These are phyloP conservation scores for Latrodectus elegans DNA, from an alignment of 2,888 invertebrate genomes.

Conservation along the genomic window DNA sequence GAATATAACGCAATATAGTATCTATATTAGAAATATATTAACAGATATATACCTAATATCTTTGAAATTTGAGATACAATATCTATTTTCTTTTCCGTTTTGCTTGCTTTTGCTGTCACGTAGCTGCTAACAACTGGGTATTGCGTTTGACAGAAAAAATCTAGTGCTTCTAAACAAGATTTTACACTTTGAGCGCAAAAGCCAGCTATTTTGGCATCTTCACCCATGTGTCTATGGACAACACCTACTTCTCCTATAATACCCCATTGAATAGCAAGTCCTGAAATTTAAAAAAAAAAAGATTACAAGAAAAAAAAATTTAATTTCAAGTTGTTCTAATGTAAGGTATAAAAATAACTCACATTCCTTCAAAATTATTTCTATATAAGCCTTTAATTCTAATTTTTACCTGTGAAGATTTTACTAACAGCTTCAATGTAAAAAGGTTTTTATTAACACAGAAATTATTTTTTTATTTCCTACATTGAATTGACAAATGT, in stretches of 20 bases:
- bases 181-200: conserved; percentile 59
- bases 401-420: too few species aligned
- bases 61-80: conserved; percentile 9
- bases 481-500: too few species aligned
- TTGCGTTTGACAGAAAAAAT: conserved; percentile 84
- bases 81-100: conserved; percentile 71
- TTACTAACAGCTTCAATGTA: too few species aligned
- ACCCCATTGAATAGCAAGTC: conserved; percentile 96
- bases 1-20: too few species aligned
- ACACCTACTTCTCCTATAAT: conserved; percentile 98
- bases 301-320: too few species aligned
- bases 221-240: conserved; percentile 90
- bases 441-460: too few species aligned
- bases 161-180: conserved; percentile 81
- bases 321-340: too few species aligned
- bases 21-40: too few species aligned
- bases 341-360: too few species aligned
- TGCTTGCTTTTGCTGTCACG: conserved; percentile 76
- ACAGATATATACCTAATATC: conserved; percentile 2
- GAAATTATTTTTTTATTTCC: too few species aligned
- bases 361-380: too few species aligned
- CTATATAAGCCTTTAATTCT: too few species aligned
- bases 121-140: conserved; percentile 45
- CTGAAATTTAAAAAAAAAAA: not conserved
- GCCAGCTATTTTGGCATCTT: conserved; percentile 93